phyloP scores from a whole-genome alignment of 2,113 vertebrate species.

The Phaethon lepturus region DNA sequence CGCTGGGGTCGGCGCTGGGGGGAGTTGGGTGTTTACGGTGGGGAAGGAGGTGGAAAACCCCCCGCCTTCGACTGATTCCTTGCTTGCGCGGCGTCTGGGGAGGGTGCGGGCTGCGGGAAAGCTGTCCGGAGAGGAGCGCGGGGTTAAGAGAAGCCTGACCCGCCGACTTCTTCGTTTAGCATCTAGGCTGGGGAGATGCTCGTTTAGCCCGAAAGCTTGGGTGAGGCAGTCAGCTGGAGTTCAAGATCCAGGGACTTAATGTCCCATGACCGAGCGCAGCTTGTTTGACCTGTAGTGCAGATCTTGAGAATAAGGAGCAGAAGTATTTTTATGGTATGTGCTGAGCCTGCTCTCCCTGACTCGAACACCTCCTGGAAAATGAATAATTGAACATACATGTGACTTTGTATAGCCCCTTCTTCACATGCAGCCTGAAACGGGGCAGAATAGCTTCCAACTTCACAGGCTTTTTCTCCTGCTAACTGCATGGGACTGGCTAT shows the following conservation, averaged over 20 bases:
- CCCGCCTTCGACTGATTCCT: not conserved
- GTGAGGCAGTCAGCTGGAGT: conserved; percentile 59
- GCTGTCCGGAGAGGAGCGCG: not conserved
- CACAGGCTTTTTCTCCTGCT: not conserved
- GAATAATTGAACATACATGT: conserved; percentile 58
- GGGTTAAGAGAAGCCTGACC: conserved; percentile 39
- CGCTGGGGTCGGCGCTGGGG: not conserved
- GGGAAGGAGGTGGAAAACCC: not conserved
- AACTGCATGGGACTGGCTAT: not conserved
- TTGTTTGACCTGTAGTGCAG: conserved; percentile 44
- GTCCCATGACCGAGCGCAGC: conserved; percentile 55
- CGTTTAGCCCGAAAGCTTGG: conserved; percentile 27
- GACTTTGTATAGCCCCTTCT: conserved; percentile 33
- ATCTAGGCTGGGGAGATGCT: conserved; percentile 34
- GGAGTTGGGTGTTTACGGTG: not conserved
- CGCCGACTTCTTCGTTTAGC: not conserved
- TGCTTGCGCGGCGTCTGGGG: not conserved
- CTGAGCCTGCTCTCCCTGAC: conserved; percentile 61
- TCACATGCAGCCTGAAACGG: conserved; percentile 14
- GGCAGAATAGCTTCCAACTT: not conserved
- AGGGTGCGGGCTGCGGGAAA: not conserved
- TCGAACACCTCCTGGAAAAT: conserved; percentile 55
- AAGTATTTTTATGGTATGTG: conserved; percentile 54
- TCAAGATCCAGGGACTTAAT: conserved; percentile 60
- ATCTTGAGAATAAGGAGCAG: conserved; percentile 22